Evolutionary conservation across 1,140 invertebrate species (phyloP), one percentile per base, ranked within the genome.

Genomic region (Ceratina australensis): DNA sequence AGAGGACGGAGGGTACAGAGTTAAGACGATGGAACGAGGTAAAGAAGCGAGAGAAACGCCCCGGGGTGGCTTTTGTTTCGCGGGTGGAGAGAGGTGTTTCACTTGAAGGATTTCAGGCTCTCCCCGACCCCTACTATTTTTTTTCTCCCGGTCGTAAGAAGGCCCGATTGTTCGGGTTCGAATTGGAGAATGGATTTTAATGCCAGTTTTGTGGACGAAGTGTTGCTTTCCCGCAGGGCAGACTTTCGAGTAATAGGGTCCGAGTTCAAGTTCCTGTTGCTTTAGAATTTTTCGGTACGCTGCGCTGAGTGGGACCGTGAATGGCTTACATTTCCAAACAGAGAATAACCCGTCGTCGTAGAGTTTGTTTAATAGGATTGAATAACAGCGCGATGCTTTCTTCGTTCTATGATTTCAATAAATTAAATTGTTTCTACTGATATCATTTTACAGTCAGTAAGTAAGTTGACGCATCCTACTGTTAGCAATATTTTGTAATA

Each of bases 61-160:
- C 26, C 33, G 24, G 24, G 67, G 67, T 22, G 15, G 67, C 67
- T 69, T 69, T 69, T 56, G 67, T 56, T 33, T 69, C 24, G 26
- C 52, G 24, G n/a, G 33, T 22, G n/a, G n/a, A n/a, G 1, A 56
- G 33, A 69, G 8, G 64, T 66, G 64, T 56, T 57, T 28, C n/a
- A 16, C 50, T 10, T 56, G 67, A 10, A 18, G n/a, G 20, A n/a
- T 24, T 67, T 13, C 16, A 18, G 28, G 0, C 12, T 8, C 12
- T 50, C 15, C 18, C 54, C 18, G 8, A 10, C 54, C 26, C 22
- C 1, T 7, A 8, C 3, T 0, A n/a, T 22, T 68, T 22, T 20
- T 24, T 28, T 12, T 50, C 12, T 26, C 1, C 15, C 5, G 13
- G 1, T 20, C 16, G 50, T 5, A 18, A 18, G 47, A 66, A 24